Evolutionary conservation across 1,140 invertebrate genomes (phyloP).

Genomic region (Cepaea nemoralis): DNA sequence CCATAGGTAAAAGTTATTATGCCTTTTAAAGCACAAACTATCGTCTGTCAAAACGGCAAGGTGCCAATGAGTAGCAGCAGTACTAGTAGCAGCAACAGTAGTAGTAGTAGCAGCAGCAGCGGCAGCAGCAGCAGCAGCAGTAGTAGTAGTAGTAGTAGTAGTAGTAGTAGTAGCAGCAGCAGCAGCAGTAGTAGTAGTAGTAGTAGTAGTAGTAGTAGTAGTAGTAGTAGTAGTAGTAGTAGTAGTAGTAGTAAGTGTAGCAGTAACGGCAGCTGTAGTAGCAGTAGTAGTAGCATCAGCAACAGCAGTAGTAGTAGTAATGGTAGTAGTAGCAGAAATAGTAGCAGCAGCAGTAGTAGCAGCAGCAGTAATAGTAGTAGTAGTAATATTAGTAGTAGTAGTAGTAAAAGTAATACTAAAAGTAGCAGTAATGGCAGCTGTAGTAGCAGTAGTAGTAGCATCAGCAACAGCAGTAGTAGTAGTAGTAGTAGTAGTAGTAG

Average conservation of each 20-base stretch:
- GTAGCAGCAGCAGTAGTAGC: too few species aligned
- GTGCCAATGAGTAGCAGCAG: too few species aligned
- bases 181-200: constrained; percentile 2
- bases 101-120: not conserved
- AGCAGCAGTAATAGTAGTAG: not conserved
- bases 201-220: not conserved
- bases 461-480: too few species aligned
- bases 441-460: too few species aligned
- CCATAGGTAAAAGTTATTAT: too few species aligned
- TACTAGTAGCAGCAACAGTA: not conserved
- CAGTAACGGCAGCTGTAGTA: too few species aligned
- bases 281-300: too few species aligned
- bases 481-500: not conserved
- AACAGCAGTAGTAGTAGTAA: not conserved
- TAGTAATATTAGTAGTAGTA: not conserved
- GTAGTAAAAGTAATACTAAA: too few species aligned
- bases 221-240: not conserved
- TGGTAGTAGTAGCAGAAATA: too few species aligned
- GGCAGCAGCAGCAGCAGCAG: not conserved
- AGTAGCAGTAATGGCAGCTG: not conserved
- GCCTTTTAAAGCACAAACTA: too few species aligned
- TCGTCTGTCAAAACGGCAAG: too few species aligned
- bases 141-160: not conserved
- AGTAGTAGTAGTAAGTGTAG: too few species aligned
- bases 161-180: not conserved